Evolutionary conservation across 2,797 vertebrate genomes (phyloP).

Genomic region (Remorina albescens): DNA sequence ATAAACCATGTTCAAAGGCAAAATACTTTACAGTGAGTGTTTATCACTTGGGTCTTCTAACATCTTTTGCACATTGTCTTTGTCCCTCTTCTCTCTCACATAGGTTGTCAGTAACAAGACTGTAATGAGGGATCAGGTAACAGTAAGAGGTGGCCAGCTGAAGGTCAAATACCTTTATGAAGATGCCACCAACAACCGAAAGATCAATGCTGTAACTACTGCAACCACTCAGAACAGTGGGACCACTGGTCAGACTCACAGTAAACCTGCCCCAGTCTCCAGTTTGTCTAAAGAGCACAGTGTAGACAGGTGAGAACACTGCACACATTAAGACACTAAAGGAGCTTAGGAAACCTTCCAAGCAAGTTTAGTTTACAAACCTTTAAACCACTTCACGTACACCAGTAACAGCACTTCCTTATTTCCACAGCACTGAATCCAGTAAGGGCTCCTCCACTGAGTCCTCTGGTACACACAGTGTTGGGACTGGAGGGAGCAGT

Average conservation of each 20-base stretch:
- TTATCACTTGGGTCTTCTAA: constrained; percentile 16
- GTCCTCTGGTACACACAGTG: constrained; percentile 56
- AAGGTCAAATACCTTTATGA: constrained; percentile 96
- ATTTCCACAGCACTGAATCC: constrained; percentile 73
- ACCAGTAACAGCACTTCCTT: background rate
- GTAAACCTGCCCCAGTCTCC: constrained; percentile 76
- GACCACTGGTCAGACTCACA: constrained; percentile 71
- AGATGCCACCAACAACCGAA: constrained; percentile 89
- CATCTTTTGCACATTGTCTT: background rate
- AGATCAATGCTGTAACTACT: constrained; percentile 81
- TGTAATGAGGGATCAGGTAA: constrained; percentile 88
- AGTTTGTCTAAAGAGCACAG: constrained; percentile 88
- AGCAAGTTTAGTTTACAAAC: too few relatives aligned
- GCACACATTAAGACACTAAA: background rate
- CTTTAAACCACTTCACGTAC: background rate
- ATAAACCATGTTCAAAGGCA: background rate
- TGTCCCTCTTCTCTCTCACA: constrained; percentile 8
- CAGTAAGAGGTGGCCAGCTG: constrained; percentile 84
- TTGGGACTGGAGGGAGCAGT: constrained; percentile 78
- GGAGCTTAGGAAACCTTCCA: too few relatives aligned
- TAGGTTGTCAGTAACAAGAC: constrained; percentile 85
- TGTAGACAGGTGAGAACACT: constrained; percentile 74
- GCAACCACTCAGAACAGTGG: constrained; percentile 80
- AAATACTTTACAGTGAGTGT: constrained; percentile 6
- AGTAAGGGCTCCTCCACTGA: constrained; percentile 79